These are phyloP conservation scores for Notolepis coatsorum DNA, from an alignment of 2,797 vertebrate genomes.

Conservation along the genomic window DNA sequence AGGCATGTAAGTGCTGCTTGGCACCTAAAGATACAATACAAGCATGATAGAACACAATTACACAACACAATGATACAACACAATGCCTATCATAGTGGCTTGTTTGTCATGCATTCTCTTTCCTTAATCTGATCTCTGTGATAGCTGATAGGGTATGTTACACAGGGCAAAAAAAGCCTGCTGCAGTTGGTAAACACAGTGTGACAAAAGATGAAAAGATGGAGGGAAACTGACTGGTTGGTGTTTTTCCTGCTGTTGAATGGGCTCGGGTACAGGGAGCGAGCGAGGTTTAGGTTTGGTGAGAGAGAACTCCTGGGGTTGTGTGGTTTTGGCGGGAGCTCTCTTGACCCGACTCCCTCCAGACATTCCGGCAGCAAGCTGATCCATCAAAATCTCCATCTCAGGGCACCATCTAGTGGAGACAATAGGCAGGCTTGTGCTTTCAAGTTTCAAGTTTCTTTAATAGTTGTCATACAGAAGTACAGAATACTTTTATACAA, in stretches of 20 bases:
- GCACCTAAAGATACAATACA: slow-evolving; percentile 78
- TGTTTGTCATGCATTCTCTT: background rate
- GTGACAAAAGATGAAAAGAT: background rate
- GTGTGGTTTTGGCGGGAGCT: slow-evolving; percentile 72
- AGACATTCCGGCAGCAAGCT: slow-evolving; percentile 71
- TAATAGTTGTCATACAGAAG: too few relatives aligned
- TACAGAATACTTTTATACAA: too few relatives aligned
- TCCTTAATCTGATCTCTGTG: background rate
- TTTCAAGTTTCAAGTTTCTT: too few relatives aligned
- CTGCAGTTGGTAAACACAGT: background rate
- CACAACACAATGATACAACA: slow-evolving; percentile 24
- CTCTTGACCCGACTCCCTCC: slow-evolving; percentile 52
- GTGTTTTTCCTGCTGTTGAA: slow-evolving; percentile 77
- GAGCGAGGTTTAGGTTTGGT: slow-evolving; percentile 81
- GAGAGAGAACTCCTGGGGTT: slow-evolving; percentile 86
- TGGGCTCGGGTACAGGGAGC: slow-evolving; percentile 76
- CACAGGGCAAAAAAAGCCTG: background rate
- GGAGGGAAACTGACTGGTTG: slow-evolving; percentile 78
- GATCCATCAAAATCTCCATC: slow-evolving; percentile 79
- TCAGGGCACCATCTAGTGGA: slow-evolving; percentile 87
- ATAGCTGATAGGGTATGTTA: background rate
- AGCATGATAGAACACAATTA: background rate
- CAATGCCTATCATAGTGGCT: background rate
- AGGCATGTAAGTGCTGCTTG: slow-evolving; percentile 82
- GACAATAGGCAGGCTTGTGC: slow-evolving; percentile 3